Percentiles rank a stretch among this genome's conserved stretches.
phyloP scores from a whole-genome alignment of 2,888 invertebrate genomes.

The Acrobasis repandana region DNA sequence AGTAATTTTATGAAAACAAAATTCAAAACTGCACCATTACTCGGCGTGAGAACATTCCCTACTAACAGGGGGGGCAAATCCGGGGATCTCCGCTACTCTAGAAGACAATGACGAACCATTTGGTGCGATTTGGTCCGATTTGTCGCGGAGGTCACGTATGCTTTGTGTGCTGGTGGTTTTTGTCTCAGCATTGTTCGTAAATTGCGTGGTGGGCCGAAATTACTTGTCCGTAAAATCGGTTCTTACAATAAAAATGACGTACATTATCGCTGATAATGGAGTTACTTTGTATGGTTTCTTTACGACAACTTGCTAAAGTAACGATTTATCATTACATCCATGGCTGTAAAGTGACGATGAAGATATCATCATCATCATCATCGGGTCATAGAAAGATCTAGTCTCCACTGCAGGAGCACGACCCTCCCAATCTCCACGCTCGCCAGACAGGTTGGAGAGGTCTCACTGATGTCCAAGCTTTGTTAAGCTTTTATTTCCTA shows the following conservation, averaged over 20 bases:
- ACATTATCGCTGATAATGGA: not conserved
- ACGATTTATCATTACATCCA: too few relatives aligned
- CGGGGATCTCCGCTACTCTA: conserved; percentile 53
- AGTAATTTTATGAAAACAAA: too few relatives aligned
- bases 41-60: conserved; percentile 45
- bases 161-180: conserved; percentile 45
- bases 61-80: conserved; percentile 41
- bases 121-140: conserved; percentile 65
- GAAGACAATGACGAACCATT: conserved; percentile 69
- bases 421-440: too few relatives aligned
- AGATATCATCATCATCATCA: too few relatives aligned
- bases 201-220: conserved; percentile 45
- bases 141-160: conserved; percentile 53
- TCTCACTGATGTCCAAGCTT: too few relatives aligned
- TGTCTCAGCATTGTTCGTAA: conserved; percentile 47
- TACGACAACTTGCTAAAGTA: not conserved
- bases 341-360: too few relatives aligned
- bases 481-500: too few relatives aligned
- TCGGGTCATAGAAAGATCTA: too few relatives aligned
- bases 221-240: conserved; percentile 47
- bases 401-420: too few relatives aligned
- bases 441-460: too few relatives aligned
- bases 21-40: not conserved
- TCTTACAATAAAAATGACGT: conserved; percentile 29
- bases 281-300: not conserved